A percentile compares a stretch with the other conserved stretches of the same genome.
These are phyloP conservation scores for Galerucella calmariensis DNA, from an alignment of 2,888 invertebrate genomes.

Conservation along the genomic window DNA sequence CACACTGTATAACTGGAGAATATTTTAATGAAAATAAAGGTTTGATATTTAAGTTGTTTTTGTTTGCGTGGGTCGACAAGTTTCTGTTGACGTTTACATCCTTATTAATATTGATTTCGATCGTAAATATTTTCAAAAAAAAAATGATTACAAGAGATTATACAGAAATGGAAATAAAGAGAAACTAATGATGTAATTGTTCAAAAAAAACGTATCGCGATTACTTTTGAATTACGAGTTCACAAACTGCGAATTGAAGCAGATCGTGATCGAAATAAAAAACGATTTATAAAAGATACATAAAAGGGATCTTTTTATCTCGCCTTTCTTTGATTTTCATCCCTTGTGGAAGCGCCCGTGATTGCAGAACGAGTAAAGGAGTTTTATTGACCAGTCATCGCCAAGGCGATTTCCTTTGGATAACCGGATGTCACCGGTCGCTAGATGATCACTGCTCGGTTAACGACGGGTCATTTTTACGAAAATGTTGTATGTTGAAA, in stretches of 20 bases:
- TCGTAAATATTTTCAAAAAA: too few species aligned
- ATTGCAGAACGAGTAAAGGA: conserved; percentile 6
- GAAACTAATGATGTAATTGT: background rate
- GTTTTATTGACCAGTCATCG: conserved; percentile 38
- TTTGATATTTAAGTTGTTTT: too few species aligned
- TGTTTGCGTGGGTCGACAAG: too few species aligned
- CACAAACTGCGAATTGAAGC: conserved; percentile 1
- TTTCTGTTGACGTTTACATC: too few species aligned
- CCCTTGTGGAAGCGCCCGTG: conserved; percentile 8
- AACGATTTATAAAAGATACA: conserved; percentile 8
- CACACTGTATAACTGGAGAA: too few species aligned
- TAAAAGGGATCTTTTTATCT: background rate
- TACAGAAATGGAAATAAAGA: background rate
- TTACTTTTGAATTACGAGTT: background rate
- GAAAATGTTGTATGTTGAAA: conserved; percentile 15
- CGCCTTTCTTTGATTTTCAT: background rate
- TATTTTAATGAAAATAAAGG: too few species aligned
- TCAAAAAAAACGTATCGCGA: background rate
- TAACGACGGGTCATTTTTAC: conserved; percentile 52
- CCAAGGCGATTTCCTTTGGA: conserved; percentile 53
- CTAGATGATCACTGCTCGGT: conserved; percentile 56
- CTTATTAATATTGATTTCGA: too few species aligned
- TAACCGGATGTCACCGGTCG: conserved; percentile 57
- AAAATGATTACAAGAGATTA: too few species aligned
- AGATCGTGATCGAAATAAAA: conserved; percentile 8